Percentiles rank a stretch among this genome's conserved stretches.
Conservation (phyloP, 2,113 vertebrate species). For the Microcebus griseorufus region DNA sequence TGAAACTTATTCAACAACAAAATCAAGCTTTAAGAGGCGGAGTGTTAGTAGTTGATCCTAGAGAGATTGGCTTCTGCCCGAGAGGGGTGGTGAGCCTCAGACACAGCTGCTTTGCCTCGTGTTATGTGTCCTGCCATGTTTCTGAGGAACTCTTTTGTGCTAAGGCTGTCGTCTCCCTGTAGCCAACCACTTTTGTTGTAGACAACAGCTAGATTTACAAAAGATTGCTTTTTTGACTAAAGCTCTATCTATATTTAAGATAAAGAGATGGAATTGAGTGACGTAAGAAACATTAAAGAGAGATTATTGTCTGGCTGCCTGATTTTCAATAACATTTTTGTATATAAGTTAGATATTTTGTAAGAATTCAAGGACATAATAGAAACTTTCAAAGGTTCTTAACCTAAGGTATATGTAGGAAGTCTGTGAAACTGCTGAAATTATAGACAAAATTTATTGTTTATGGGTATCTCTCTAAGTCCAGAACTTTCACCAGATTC, state of each 20-base stretch:
- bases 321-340: neutral
- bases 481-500: neutral
- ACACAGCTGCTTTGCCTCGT: rapidly evolving
- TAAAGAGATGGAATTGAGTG: neutral
- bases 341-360: neutral
- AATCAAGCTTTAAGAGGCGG: neutral
- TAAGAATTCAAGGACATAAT: neutral
- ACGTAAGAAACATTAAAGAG: neutral
- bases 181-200: neutral
- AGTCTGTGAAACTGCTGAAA: neutral
- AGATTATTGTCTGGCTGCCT: neutral
- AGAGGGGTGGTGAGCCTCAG: neutral
- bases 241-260: neutral
- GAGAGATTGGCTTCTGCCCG: neutral
- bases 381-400: slow-evolving; percentile 13
- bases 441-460: neutral
- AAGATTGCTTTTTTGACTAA: neutral
- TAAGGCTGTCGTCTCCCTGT: neutral
- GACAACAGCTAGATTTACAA: neutral
- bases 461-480: neutral
- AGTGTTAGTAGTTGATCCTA: neutral
- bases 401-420: neutral
- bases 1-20: neutral
- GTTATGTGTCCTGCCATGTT: neutral
- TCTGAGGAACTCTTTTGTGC: neutral